Percentiles rank a stretch among this genome's conserved stretches.
These are phyloP conservation scores for Beris morrisii DNA, from an alignment of 2,888 invertebrate species.

Conservation along the genomic window DNA sequence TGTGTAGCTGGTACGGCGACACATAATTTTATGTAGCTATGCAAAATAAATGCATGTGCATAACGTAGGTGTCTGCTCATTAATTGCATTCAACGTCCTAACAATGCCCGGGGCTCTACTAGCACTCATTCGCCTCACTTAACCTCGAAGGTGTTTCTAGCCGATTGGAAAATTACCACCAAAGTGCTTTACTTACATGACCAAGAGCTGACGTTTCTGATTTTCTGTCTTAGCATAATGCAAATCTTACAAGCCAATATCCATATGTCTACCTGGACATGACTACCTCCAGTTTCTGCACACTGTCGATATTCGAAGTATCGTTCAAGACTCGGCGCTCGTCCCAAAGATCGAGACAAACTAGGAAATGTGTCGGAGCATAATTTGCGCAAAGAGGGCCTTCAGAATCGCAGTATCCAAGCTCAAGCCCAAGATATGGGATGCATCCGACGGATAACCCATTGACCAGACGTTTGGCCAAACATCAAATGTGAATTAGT, in stretches of 20 bases:
- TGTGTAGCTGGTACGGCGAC: background rate
- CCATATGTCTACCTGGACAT: background rate
- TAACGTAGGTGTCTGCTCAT: conserved; percentile 30
- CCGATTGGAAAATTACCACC: conserved; percentile 30
- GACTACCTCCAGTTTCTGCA: background rate
- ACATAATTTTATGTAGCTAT: conserved; percentile 6
- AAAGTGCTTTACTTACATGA: conserved; percentile 30
- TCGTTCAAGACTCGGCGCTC: conserved; percentile 20
- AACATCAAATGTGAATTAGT: conserved; percentile 48
- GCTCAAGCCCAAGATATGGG: conserved; percentile 21
- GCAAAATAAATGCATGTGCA: background rate
- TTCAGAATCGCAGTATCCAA: conserved; percentile 3
- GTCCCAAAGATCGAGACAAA: conserved; percentile 16
- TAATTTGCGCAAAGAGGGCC: conserved; percentile 25
- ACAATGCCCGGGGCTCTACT: conserved; percentile 29
- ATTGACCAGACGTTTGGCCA: conserved; percentile 45
- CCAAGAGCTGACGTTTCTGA: conserved; percentile 24
- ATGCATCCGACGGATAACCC: conserved; percentile 39
- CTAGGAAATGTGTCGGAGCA: conserved; percentile 37
- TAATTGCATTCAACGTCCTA: conserved; percentile 33
- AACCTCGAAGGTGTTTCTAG: conserved; percentile 32
- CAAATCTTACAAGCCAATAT: conserved; percentile 22
- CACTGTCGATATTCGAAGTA: conserved; percentile 12
- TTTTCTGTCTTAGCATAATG: conserved; percentile 28
- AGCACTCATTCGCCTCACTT: conserved; percentile 29